Evolutionary conservation across 2,888 invertebrate genomes (phyloP).

Genomic region (Invenusta paracnida): DNA sequence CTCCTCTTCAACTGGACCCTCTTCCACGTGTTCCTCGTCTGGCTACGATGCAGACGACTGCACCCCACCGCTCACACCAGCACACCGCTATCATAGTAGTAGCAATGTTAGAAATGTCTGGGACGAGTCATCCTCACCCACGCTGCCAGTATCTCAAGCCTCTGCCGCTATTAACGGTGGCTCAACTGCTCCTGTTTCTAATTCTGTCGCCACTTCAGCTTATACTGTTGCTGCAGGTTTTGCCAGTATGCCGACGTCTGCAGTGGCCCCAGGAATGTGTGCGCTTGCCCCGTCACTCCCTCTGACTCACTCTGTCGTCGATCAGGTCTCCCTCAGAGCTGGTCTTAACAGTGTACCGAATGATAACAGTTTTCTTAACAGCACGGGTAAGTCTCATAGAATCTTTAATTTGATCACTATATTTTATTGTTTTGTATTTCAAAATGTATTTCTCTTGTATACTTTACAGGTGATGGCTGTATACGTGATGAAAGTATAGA

Average conservation of each 20-base stretch:
- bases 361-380: not conserved
- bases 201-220: too few species aligned
- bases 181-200: too few species aligned
- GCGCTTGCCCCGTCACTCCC: too few species aligned
- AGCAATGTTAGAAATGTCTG: not conserved
- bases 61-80: not conserved
- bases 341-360: not conserved
- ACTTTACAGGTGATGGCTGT: not conserved
- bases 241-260: too few species aligned
- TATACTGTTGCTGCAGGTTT: too few species aligned
- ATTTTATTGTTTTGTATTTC: not conserved
- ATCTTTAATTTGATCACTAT: too few species aligned
- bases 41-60: not conserved
- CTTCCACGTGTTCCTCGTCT: not conserved
- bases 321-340: too few species aligned
- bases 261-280: too few species aligned
- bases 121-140: not conserved
- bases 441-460: not conserved
- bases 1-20: not conserved
- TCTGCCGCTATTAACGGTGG: too few species aligned
- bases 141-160: too few species aligned
- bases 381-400: too few species aligned
- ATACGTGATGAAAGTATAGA: not conserved
- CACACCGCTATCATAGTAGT: not conserved
- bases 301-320: too few species aligned